Evolutionary conservation across 2,113 vertebrate genomes (phyloP), one percentile per base, ranked within the genome.

Genomic region (Paedocypris sp.): DNA sequence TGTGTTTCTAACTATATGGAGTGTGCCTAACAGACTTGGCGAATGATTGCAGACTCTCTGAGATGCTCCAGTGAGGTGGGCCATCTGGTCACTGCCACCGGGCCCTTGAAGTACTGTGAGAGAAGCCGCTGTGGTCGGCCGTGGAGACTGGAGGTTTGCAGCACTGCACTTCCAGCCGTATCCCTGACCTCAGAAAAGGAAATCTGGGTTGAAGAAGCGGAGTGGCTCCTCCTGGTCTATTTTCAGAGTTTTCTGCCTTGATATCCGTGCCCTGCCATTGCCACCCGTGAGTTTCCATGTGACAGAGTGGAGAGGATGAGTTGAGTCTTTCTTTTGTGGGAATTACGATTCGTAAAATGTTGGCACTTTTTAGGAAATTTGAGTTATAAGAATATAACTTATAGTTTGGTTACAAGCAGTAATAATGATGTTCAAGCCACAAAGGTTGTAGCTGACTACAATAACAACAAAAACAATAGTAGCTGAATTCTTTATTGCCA

Each of bases 131-230:
- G 82, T 39, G 82, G 86, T 86, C 67, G 77, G 70, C 80, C 69
- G 69, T 84, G 86, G 86, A 81, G 85, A 87, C 86, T 75, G 71
- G 71, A 83, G 77, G 81, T 68, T 85, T 79, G 79, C 83, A 79
- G 74, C 76, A 77, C 79, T 77, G 83, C 84, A 83, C 84, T 85
- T 85, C 77, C 79, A 83, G 72, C 75, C 81, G 69, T 69, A 72
- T 77, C 67, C 64, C 73, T 67, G 49, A 85, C 85, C 84, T 86
- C 86, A 87, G 83, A 80, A 87, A 82, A 87, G 85, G 86, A 87
- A 86, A 86, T 84, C 80, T 86, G 81, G 86, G 78, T 81, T 69
- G 73, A 60, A 70, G 61, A 86, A 86, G 83, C 83, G 77, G 83
- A 83, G 76, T 82, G 83, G 79, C 83, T 87, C 80, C 79, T 86